Evolutionary conservation across 2,113 vertebrate species (phyloP), one percentile per base, ranked within the genome.

Genomic region (Cebidichthys violaceus): DNA sequence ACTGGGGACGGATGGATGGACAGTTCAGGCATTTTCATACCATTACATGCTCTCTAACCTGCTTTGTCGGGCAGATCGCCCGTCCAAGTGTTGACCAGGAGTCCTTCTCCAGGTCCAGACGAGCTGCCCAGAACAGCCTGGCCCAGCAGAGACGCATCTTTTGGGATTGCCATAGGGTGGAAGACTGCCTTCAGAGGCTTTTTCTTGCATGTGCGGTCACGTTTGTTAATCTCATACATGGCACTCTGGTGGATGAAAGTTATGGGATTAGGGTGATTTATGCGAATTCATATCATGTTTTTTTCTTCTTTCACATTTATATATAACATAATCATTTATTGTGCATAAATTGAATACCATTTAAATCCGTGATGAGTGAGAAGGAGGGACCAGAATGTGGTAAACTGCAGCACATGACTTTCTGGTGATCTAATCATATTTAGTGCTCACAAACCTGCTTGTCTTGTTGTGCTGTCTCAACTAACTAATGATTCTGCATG

Each of bases 51-150:
- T 18, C n/a, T 37, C 13, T 77, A 13, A 89, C 87, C 85, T 76
- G 62, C 22, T 0, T 77, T 81, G 1, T 18, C 4, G 1, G 78
- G 85, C 29, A 77, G 22, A 0, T 91, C 65, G 81, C 94, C 95
- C 0, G 0, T 5, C 95, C 95, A 96, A 27, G 65, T 87, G 90
- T 96, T 94, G 68, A 95, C 92, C 67, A 95, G 90, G 14, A 96
- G 90, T 39, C 95, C 94, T 62, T 94, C 9, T 0, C 92, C 92
- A 0, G 91, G 92, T 17, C 9, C 83, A 0, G 94, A 94, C 0
- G 94, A 94, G 71, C 90, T 94, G 20, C 95, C 95, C 22, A 95
- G 0, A 13, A 95, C 0, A 0, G 3, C 33, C 81, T 95, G 94
- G 1, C 72, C 29, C 39, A 93, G 1, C 17, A 94, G 77, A 14